Evolutionary conservation across 1,140 invertebrate genomes (phyloP), one percentile per base, ranked within the genome.

Genomic region (Apis dorsata): DNA sequence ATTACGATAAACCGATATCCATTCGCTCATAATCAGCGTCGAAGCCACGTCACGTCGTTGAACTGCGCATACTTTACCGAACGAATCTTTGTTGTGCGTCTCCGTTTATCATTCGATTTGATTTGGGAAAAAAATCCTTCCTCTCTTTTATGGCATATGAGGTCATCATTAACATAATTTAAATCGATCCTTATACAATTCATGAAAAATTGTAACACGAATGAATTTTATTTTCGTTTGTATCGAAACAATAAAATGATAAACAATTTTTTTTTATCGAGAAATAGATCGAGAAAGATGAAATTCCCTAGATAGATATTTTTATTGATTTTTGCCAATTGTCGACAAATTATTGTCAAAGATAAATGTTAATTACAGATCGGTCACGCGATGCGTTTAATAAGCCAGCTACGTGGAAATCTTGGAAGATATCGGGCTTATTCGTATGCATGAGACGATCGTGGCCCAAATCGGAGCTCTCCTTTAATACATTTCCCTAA

Each of bases 371-470:
- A 80, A 81, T 69, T 77, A 84, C 49, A 63, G 44, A 53, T 49
- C 60, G 65, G 62, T 85, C 65, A 85, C 80, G 69, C 44, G 28
- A 21, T 49, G 79, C 70, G 55, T 66, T 85, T 85, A 85, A 81
- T 86, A 86, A 86, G 66, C 63, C 15, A n/a, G 83, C 76, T 68
- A 81, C 59, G 51, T 75, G 57, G 63, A 79, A 63, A 44, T 19
- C 57, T 70, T 57, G 57, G 70, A 70, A 79, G 49, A 75, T 63
- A 68, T 34, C 49, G 24, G 24, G 63, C 85, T 86, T 77, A 87
- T 87, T 86, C 63, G 73, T 87, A 87, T 87, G 86, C 85, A 87
- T 84, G 85, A 84, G 79, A 81, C 73, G 76, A 72, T 62, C 72
- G 34, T 57, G 70, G 62, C 4, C 34, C 65, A 80, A 71, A 74